phyloP scores from a whole-genome alignment of 2,113 vertebrate genomes.

The Microcebus griseorufus region DNA sequence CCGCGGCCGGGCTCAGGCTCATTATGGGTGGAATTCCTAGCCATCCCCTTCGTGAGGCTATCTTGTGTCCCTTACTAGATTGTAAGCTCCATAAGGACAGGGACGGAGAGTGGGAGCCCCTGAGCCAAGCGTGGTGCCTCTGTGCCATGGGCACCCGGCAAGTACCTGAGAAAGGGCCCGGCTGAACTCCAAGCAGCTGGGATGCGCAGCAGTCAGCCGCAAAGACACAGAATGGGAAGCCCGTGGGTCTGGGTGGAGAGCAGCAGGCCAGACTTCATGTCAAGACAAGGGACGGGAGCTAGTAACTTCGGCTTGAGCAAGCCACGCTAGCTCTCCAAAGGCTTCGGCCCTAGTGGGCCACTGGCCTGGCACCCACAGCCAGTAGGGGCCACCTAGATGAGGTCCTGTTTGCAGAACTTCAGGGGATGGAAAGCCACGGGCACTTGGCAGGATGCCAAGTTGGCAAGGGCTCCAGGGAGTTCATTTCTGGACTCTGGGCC shows the following conservation, averaged over 20 bases:
- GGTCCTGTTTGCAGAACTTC: background rate
- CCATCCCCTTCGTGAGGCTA: background rate
- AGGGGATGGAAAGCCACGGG: background rate
- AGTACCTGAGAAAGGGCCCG: accelerated
- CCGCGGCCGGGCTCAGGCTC: background rate
- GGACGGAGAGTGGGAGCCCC: background rate
- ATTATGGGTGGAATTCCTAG: background rate
- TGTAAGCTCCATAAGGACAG: background rate
- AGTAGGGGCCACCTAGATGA: background rate
- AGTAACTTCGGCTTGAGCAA: background rate
- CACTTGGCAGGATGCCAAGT: background rate
- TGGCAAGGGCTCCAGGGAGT: background rate
- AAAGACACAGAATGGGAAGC: background rate
- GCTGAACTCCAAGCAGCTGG: background rate
- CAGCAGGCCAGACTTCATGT: accelerated
- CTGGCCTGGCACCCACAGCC: background rate
- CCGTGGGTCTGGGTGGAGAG: background rate
- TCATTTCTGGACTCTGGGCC: background rate
- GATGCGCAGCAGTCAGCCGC: background rate
- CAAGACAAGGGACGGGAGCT: background rate
- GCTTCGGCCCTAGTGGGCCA: accelerated
- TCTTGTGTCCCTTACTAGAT: background rate
- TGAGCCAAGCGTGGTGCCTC: background rate
- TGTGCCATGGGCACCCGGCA: background rate
- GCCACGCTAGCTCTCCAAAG: accelerated